Percentiles rank a stretch among this genome's conserved stretches.
phyloP scores from a whole-genome alignment of 2,113 vertebrate genomes.

The Tympanuchus pallidicinctus region DNA sequence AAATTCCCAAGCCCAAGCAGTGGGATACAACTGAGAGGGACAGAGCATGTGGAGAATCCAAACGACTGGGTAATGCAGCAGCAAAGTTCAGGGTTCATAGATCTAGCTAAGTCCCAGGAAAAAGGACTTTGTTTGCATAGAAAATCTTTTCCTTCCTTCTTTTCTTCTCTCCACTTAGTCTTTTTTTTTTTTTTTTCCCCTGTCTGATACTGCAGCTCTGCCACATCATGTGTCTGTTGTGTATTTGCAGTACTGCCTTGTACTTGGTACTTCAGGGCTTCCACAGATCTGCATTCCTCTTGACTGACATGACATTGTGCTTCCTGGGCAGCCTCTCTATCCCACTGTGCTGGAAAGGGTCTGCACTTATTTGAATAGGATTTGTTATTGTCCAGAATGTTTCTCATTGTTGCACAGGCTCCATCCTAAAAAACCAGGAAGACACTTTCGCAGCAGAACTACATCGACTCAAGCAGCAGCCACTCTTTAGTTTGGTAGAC shows the following conservation, averaged over 20 bases:
- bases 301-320: not conserved
- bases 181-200: not conserved
- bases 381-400: not conserved
- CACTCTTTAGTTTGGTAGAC: conserved; percentile 92
- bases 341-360: not conserved
- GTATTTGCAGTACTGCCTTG: not conserved
- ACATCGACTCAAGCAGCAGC: conserved; percentile 94
- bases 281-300: not conserved
- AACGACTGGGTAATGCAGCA: not conserved
- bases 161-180: not conserved
- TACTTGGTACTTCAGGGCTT: not conserved
- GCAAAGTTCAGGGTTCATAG: not conserved
- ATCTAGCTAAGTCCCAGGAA: not conserved
- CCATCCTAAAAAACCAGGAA: conserved; percentile 96
- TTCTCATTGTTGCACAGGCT: conserved; percentile 78
- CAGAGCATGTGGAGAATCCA: not conserved
- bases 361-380: not conserved
- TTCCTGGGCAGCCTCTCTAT: not conserved
- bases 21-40: not conserved
- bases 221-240: not conserved
- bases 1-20: not conserved
- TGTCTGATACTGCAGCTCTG: not conserved
- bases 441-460: conserved; percentile 93
- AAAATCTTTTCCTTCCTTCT: not conserved
- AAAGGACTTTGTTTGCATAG: not conserved